These are phyloP conservation scores for Pyxicephalus adspersus DNA, from an alignment of 2,113 vertebrate genomes.

Conservation along the genomic window DNA sequence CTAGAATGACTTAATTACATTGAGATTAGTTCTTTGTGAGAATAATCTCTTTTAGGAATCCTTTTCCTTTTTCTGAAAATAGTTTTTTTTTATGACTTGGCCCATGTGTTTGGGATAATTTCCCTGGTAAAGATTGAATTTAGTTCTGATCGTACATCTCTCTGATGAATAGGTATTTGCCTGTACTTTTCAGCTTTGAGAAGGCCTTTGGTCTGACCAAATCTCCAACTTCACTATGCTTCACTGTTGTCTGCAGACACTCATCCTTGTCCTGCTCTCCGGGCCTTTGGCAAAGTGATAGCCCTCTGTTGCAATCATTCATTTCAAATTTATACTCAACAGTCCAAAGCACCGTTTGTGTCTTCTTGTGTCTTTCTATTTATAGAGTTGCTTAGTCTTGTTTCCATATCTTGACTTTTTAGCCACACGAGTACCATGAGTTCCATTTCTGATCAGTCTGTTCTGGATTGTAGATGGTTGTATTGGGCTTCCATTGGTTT, in stretches of 20 bases:
- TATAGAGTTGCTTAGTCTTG: conserved; percentile 44
- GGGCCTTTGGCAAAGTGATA: too few species aligned
- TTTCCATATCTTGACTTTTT: neutral
- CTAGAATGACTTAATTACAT: neutral
- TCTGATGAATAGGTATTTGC: neutral
- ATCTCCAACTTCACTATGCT: neutral
- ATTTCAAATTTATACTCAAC: neutral
- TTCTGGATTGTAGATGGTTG: too few species aligned
- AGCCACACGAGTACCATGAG: too few species aligned
- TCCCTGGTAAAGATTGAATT: neutral
- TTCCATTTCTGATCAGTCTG: too few species aligned
- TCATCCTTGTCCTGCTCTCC: too few species aligned
- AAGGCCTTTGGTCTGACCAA: neutral
- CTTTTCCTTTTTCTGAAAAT: neutral
- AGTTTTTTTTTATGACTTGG: neutral
- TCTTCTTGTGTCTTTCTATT: neutral
- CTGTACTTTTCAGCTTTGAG: neutral
- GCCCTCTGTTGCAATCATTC: neutral
- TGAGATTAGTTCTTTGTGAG: conserved; percentile 23
- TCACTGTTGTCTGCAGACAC: neutral
- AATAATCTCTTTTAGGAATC: neutral
- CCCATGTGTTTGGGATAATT: neutral
- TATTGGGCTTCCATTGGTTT: too few species aligned
- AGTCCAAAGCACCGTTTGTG: neutral
- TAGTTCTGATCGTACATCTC: neutral